Base-by-base conservation (phyloP, 1,140 invertebrate species). In the Bombus vancouverensis region DNA sequence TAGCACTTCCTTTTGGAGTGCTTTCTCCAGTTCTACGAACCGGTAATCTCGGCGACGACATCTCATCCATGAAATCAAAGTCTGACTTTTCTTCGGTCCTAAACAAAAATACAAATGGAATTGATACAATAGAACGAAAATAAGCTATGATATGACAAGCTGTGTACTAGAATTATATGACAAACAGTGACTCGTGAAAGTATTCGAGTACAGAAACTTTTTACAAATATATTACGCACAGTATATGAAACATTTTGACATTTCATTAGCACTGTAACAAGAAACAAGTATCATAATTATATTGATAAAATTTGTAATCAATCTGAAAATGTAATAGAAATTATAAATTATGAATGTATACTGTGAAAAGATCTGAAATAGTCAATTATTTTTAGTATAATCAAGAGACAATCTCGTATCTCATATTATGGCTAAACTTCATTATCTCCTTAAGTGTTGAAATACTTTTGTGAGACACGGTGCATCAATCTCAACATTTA, bases 11-110 rank as follows among this genome's bases (percentile, higher is more conserved):
- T 89, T 97, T 96, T 28, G 97, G 95, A 10, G 96, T 96, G 79
- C 96, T 96, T 86, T 95, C 94, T 0, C 96, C 96, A 85, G 96
- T 96, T 88, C 96, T 95, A 28, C 96, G 92, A 13, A 97, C 96
- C 81, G 96, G 96, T 68, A 97, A 91, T 85, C 96, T 95, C 37
- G 97, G 95, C 4, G 96, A 97, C 72, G 96, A 96, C 91, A 97
- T 96, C 94, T 97, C 97, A 87, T 97, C 97, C 96, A 97, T 97
- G 81, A 97, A 97, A 94, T 97, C 97, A 93, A 97, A 97, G 91
- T 97, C 96, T 1, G 97, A 96, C 90, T 96, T 95, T 78, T 97
- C 96, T 92, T 97, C 96, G 6, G 93, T 90, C 70, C 93, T 96
- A 39, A 37, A 91, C 15, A 25, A 62, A 73, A 25, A n/a, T 73